Percentiles rank a stretch among this genome's conserved stretches.
These are phyloP conservation scores for Tupiocoris notatus DNA, from an alignment of 2,888 invertebrate genomes.

Conservation along the genomic window DNA sequence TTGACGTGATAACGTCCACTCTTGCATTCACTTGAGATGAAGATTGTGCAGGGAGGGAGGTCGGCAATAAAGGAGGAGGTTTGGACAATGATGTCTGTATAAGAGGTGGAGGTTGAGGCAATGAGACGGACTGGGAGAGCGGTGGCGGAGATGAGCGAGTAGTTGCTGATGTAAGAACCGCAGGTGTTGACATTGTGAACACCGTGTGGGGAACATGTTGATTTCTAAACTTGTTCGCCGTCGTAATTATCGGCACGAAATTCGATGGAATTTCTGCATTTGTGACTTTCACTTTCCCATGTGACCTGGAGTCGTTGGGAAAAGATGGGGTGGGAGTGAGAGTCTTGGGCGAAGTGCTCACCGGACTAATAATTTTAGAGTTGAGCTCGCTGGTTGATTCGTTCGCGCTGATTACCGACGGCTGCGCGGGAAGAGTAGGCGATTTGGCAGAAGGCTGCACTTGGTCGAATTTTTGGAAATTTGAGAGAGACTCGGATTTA, in stretches of 20 bases:
- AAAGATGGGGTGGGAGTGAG: neutral
- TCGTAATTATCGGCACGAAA: neutral
- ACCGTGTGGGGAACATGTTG: constrained; percentile 12
- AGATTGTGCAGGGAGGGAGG: neutral
- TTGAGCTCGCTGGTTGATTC: neutral
- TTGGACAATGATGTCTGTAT: constrained; percentile 8
- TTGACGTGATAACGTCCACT: neutral
- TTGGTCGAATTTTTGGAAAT: constrained; percentile 12
- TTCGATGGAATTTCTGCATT: neutral
- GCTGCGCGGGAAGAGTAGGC: neutral
- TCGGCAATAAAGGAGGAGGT: constrained; percentile 20
- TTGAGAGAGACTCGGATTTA: constrained; percentile 1
- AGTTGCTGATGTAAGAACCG: neutral
- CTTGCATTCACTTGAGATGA: neutral
- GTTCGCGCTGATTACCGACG: neutral
- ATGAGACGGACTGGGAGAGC: neutral
- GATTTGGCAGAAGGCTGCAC: constrained; percentile 6
- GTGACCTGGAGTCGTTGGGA: neutral
- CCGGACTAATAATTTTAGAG: neutral
- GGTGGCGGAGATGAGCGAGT: neutral
- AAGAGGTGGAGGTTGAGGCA: constrained; percentile 26
- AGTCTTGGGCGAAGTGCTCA: constrained; percentile 9
- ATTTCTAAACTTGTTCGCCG: neutral
- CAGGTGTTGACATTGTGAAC: constrained; percentile 1
- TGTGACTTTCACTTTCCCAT: neutral